Conservation (phyloP, 2,113 vertebrate species). For the Eonycteris spelaea region DNA sequence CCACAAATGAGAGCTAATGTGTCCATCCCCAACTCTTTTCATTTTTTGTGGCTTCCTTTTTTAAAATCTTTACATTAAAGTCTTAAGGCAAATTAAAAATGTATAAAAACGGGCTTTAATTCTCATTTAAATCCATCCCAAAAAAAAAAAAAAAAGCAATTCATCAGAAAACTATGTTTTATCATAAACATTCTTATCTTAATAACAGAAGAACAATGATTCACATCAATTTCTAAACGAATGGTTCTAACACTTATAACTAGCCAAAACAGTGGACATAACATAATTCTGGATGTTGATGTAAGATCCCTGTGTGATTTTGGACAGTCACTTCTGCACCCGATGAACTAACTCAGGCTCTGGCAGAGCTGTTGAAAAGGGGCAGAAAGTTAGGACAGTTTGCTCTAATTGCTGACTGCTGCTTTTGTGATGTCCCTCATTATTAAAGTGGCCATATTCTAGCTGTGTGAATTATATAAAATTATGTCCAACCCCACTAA, state of each 20-base stretch:
- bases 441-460: neutral
- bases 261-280: neutral
- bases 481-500: neutral
- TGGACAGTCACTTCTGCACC: neutral
- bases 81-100: neutral
- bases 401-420: neutral
- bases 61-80: neutral
- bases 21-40: neutral
- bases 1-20: neutral
- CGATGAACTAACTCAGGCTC: neutral
- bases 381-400: neutral
- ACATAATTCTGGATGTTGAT: neutral
- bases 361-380: neutral
- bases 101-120: neutral
- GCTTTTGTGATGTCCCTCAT: neutral
- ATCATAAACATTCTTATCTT: neutral
- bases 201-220: neutral
- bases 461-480: neutral
- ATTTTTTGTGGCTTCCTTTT: neutral
- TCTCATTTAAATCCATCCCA: neutral
- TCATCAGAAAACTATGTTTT: neutral
- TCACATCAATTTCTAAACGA: neutral
- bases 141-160: neutral
- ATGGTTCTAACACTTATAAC: neutral
- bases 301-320: neutral